These are phyloP conservation scores for Clarias gariepinus DNA, from an alignment of 2,113 vertebrate genomes.

Conservation along the genomic window DNA sequence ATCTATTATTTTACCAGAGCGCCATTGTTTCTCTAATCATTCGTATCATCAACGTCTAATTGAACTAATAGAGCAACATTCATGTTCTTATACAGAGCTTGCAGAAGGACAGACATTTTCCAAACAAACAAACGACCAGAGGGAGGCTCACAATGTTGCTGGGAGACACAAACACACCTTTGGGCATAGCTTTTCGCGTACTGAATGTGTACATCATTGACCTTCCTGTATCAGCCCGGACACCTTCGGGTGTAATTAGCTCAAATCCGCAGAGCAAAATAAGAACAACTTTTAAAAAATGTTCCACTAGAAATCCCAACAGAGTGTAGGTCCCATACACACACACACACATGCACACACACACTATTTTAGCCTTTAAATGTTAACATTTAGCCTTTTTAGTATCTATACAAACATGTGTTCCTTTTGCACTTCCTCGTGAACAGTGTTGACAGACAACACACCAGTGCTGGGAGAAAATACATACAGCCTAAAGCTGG, in stretches of 20 bases:
- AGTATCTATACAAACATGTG: neutral
- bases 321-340: neutral
- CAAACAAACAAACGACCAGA: constrained; percentile 23
- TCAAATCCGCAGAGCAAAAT: constrained; percentile 6
- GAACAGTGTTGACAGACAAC: neutral
- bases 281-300: neutral
- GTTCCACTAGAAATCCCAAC: neutral
- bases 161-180: constrained; percentile 24
- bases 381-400: neutral
- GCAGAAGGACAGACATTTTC: constrained; percentile 1
- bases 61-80: neutral
- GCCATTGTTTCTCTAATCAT: neutral
- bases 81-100: neutral
- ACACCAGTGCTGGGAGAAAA: neutral
- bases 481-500: too few species aligned
- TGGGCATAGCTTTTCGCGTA: constrained; percentile 9
- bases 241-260: constrained; percentile 34
- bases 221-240: constrained; percentile 3
- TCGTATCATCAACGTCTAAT: neutral
- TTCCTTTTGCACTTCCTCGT: neutral
- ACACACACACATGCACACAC: too few species aligned
- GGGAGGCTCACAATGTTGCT: constrained; percentile 1
- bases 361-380: neutral
- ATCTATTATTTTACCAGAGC: neutral
- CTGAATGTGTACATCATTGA: neutral